Evolutionary conservation across 2,113 vertebrate species (phyloP).

Genomic region (Seriola rivoliana): DNA sequence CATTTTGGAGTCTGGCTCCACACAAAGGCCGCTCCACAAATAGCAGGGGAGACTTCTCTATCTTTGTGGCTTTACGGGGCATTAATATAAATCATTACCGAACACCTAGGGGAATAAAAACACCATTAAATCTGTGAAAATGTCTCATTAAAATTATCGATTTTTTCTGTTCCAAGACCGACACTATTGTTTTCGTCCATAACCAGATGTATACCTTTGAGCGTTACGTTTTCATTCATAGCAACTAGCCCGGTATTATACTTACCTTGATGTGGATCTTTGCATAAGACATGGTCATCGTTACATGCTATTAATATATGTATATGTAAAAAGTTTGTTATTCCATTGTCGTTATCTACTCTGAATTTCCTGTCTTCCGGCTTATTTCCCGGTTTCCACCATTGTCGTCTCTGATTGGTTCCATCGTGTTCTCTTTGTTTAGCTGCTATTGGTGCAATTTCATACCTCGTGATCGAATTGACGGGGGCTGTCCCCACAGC

Average conservation of each 20-base stretch:
- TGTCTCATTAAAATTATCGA: neutral
- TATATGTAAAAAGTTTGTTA: neutral
- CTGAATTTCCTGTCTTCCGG: neutral
- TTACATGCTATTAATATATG: no score
- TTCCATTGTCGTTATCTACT: neutral
- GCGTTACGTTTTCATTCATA: neutral
- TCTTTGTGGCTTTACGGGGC: constrained; percentile 88
- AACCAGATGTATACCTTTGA: neutral
- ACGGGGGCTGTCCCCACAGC: constrained; percentile 77
- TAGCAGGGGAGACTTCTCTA: constrained; percentile 83
- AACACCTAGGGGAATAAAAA: constrained; percentile 23
- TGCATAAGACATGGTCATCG: neutral
- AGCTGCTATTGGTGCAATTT: constrained; percentile 59
- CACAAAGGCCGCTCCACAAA: constrained; percentile 87
- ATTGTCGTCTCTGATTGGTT: constrained; percentile 22
- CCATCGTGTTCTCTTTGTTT: fast-evolving
- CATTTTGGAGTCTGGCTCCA: constrained; percentile 81
- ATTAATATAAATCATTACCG: constrained; percentile 84
- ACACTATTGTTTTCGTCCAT: neutral
- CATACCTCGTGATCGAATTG: constrained; percentile 67
- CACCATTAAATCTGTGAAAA: neutral
- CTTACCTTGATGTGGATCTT: constrained; percentile 33
- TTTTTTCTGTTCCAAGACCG: neutral
- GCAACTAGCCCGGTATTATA: neutral
- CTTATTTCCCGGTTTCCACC: constrained; percentile 56